Evolutionary conservation across 1,140 invertebrate species (phyloP).

Genomic region (Piezodorus guildinii): DNA sequence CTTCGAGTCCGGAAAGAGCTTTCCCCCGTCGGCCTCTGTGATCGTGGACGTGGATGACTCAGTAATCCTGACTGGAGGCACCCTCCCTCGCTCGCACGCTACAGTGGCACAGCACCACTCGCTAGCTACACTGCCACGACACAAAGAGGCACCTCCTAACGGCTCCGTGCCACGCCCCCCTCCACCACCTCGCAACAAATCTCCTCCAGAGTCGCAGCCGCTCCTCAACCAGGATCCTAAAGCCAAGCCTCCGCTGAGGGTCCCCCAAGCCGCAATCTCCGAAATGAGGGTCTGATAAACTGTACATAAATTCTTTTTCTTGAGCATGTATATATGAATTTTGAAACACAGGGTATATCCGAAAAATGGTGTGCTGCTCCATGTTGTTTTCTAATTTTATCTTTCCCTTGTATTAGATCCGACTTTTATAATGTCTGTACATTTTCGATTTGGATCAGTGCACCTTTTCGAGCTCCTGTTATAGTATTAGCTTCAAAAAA

Average conservation of each 20-base stretch:
- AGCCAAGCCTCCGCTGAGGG: constrained; percentile 34
- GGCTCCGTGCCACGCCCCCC: constrained; percentile 43
- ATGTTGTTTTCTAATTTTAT: too few relatives aligned
- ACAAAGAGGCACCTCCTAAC: constrained; percentile 41
- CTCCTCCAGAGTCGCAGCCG: constrained; percentile 44
- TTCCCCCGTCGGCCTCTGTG: constrained; percentile 32
- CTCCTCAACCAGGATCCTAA: constrained; percentile 32
- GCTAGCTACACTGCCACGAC: constrained; percentile 35
- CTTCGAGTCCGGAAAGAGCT: constrained; percentile 24
- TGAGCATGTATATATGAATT: too few relatives aligned
- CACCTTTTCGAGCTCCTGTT: too few relatives aligned
- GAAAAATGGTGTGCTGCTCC: too few relatives aligned
- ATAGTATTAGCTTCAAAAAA: too few relatives aligned
- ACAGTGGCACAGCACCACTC: constrained; percentile 22
- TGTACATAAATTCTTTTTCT: not conserved
- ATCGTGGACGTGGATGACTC: constrained; percentile 71
- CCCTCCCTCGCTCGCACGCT: constrained; percentile 21
- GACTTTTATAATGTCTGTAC: too few relatives aligned
- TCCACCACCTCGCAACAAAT: constrained; percentile 44
- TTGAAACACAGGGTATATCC: too few relatives aligned
- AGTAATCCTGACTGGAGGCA: constrained; percentile 45
- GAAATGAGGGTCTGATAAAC: constrained; percentile 68
- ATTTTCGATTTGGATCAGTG: too few relatives aligned
- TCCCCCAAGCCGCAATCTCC: constrained; percentile 62
- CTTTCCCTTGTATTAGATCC: too few relatives aligned